Percentiles rank a stretch among this genome's conserved stretches.
phyloP scores from a whole-genome alignment of 1,140 invertebrate species.

The Diploscapter pachys region DNA sequence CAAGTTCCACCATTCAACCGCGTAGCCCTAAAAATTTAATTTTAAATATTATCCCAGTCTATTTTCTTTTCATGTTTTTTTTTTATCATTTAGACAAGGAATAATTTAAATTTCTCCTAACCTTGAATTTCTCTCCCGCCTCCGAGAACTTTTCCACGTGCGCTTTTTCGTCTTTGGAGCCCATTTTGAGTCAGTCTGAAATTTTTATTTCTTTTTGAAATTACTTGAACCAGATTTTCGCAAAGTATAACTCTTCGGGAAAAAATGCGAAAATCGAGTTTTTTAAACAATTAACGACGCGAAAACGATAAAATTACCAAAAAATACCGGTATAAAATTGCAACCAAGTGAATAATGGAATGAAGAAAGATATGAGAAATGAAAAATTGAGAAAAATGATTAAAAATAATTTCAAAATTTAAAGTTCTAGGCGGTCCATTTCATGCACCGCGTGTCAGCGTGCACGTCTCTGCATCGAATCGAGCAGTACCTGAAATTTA shows the following conservation, averaged over 20 bases:
- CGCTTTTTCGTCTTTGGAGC: conserved; percentile 9
- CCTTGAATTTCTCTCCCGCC: conserved; percentile 3
- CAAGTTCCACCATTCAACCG: conserved; percentile 28
- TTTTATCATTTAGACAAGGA: not conserved
- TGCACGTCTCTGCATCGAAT: conserved; percentile 12
- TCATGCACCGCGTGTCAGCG: conserved; percentile 16
- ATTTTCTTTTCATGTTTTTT: too few species aligned
- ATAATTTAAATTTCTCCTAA: not conserved
- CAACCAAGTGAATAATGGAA: too few species aligned
- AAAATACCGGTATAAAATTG: too few species aligned
- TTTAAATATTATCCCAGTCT: not conserved
- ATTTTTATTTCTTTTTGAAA: not conserved
- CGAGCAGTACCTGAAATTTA: not conserved
- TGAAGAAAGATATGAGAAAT: too few species aligned
- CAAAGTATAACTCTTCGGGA: too few species aligned
- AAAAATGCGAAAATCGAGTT: too few species aligned
- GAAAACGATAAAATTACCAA: too few species aligned
- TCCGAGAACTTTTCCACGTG: conserved; percentile 18
- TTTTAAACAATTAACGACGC: too few species aligned
- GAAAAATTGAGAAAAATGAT: too few species aligned
- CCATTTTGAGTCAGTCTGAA: not conserved
- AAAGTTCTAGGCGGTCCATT: conserved; percentile 1
- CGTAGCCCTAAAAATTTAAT: conserved; percentile 1
- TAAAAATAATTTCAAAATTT: not conserved
- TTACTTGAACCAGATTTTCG: not conserved